Evolutionary conservation across 2,113 vertebrate genomes (phyloP).

Genomic region (Gambusia holbrooki): DNA sequence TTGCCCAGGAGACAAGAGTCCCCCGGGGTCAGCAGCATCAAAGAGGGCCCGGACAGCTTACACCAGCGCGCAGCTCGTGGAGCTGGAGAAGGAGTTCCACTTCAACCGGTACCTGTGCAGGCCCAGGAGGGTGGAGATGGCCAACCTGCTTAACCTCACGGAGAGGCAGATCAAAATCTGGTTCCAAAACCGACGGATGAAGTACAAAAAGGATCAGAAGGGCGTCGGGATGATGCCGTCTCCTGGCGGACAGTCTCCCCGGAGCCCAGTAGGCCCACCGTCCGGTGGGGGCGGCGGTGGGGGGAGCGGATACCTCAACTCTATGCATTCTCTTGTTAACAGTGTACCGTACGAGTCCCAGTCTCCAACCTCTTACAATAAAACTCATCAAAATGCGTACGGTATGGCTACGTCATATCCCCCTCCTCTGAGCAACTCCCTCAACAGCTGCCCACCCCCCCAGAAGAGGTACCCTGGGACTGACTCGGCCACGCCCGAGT

Average conservation of each 20-base stretch:
- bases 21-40: slow-evolving; percentile 91
- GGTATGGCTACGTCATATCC: slow-evolving; percentile 91
- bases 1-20: slow-evolving; percentile 96
- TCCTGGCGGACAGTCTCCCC: slow-evolving; percentile 93
- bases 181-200: slow-evolving; percentile 99
- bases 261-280: slow-evolving; percentile 88
- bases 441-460: slow-evolving; percentile 90
- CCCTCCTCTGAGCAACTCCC: slow-evolving; percentile 86
- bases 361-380: slow-evolving; percentile 92
- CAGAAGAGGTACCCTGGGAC: slow-evolving; percentile 92
- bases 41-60: slow-evolving; percentile 98
- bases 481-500: slow-evolving; percentile 90
- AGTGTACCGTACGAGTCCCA: slow-evolving; percentile 93
- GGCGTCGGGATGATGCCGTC: slow-evolving; percentile 96
- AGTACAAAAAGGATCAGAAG: slow-evolving; percentile 99
- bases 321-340: slow-evolving; percentile 98
- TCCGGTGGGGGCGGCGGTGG: slow-evolving; percentile 83
- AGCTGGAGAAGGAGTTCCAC: slow-evolving; percentile 99
- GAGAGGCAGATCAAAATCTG: slow-evolving; percentile 99
- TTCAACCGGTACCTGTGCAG: slow-evolving; percentile 99
- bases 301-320: slow-evolving; percentile 89
- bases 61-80: slow-evolving; percentile 98
- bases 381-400: slow-evolving; percentile 91
- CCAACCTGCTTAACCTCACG: slow-evolving; percentile 96
- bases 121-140: slow-evolving; percentile 96